Evolutionary conservation across 2,113 vertebrate genomes (phyloP), one percentile per base, ranked within the genome.

Genomic region (Smithornis capensis): DNA sequence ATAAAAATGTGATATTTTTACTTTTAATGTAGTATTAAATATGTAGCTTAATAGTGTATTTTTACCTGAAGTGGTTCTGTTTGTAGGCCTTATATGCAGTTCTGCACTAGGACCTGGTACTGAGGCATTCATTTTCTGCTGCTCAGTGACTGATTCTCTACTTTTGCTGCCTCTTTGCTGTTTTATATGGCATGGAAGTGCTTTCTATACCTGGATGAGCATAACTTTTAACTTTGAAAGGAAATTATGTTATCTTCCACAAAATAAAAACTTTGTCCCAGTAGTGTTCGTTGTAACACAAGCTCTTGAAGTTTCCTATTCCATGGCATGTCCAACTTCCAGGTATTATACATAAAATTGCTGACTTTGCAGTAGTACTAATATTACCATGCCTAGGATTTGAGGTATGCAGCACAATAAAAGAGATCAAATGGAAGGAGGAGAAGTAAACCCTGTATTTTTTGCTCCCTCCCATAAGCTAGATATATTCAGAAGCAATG

Each of bases 291-390:
- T 90, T 92, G 83, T 92, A 71, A n/a, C 44, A 44, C n/a, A 85
- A 81, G 62, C 70, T 74, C 63, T 93, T 83, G 28, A 90, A 37
- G 73, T 83, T 96, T 97, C 92, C 90, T 91, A 96, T 85, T 91
- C 68, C 63, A 37, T 69, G 80, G 56, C 69, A 82, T 2, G 28
- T 84, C 92, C 82, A 80, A 85, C 63, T 96, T 96, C 94, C 95
- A 94, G 87, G 89, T 93, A 95, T 97, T 96, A 84, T 96, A 65
- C 52, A 21, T 68, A 35, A 69, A 74, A 68, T 37, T 77, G 87
- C 95, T 95, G 89, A 90, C 62, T 95, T 55, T 62, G 83, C 91
- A 86, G 68, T 88, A 82, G 74, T 38, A n/a, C 73, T 91, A 57
- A 87, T 89, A 42, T 62, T 60, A 52, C 81, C 85, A 64, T 50